Evolutionary conservation across 37 sponge, comb jelly and placozoan species (phyloP), one percentile per base, ranked within the genome.

Genomic region (Geodia barretti): DNA sequence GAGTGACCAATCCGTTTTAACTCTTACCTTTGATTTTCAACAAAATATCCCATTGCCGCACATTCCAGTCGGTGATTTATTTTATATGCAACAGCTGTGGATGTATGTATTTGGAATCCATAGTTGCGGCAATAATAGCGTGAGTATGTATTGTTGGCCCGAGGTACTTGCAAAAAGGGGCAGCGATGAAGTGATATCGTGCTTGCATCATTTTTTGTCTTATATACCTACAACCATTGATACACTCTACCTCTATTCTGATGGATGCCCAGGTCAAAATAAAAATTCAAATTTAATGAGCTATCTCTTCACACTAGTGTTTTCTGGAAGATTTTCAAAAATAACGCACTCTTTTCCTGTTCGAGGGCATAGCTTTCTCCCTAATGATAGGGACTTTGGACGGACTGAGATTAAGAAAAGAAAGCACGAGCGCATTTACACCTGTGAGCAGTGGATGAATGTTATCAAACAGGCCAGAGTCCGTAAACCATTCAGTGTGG

Each of bases 231-330:
- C 7, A 65, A 21, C 31, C 28, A 31, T 38, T 71, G 31, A 33
- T 11, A 71, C 72, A 36, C 41, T 71, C 24, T 38, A 11, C n/a
- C 72, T 71, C 8, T 71, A 32, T 23, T 39, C 40, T 23, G 72
- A 71, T 36, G 72, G 72, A 71, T 71, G 72, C 40, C 40, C 39
- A 4, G 72, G 72, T 37, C 72, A 71, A 71, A 71, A 71, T 30
- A 71, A 71, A 23, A 71, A 71, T 30, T 38, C 41, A 23, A 38
- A 31, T 21, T 7, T 71, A 11, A 37, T 71, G 38, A 24, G 40
- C 7, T 71, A 71, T 37, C 72, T 71, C 23, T 71, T 71, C 38
- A 71, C 72, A 5, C 17, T 65, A 29, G 67, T 65, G 7, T 31
- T 31, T 25, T 21, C 32, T 31, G 23, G 23, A 65, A 29, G 7